Conservation (phyloP, 2,797 vertebrate species). For the Sphenodon punctatus region DNA sequence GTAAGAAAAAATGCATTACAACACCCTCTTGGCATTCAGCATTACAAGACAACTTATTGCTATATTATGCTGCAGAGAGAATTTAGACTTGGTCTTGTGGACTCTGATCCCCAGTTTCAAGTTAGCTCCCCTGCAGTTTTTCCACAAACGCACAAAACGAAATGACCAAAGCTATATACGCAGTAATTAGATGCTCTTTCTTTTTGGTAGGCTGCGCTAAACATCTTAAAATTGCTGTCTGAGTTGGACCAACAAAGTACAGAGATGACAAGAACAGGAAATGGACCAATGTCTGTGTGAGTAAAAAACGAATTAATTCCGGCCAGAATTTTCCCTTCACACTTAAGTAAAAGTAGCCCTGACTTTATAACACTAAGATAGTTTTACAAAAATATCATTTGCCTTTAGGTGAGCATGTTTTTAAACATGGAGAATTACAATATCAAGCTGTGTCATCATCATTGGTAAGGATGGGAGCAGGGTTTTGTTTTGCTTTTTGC, state of each 20-base stretch:
- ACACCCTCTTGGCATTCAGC: neutral
- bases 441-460: neutral
- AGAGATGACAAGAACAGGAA: slow-evolving; percentile 90
- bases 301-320: slow-evolving; percentile 45
- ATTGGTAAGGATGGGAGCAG: neutral
- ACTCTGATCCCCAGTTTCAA: neutral
- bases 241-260: slow-evolving; percentile 94
- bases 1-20: neutral
- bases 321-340: neutral
- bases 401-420: neutral
- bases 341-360: neutral
- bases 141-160: neutral
- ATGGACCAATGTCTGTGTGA: slow-evolving; percentile 95
- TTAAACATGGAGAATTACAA: slow-evolving; percentile 13
- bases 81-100: neutral
- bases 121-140: neutral
- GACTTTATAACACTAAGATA: neutral
- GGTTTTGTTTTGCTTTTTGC: too few species aligned
- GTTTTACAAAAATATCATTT: neutral
- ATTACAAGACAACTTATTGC: neutral
- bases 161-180: neutral
- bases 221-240: slow-evolving; percentile 96
- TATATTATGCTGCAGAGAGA: neutral
- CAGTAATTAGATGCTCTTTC: neutral
- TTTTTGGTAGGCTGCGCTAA: slow-evolving; percentile 89